Base-by-base conservation (phyloP, 2,888 invertebrate genomes). In the Monopis laevigella region DNA sequence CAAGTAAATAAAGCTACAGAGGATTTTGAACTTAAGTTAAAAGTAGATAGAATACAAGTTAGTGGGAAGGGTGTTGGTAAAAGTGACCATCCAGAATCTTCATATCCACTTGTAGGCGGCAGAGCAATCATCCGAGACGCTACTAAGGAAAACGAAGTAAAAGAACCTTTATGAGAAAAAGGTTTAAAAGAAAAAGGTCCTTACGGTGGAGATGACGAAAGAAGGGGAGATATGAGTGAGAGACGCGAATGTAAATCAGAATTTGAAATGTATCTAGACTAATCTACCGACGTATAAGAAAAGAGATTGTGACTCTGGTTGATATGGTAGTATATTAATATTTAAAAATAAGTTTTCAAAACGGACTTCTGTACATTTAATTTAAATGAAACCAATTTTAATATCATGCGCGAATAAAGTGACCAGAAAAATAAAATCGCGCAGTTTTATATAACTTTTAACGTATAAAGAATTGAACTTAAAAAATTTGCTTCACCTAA, bases 91-190 rank as follows among this genome's bases (percentile, higher is more conserved):
- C 16, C 3, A 32, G n/a, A n/a, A n/a, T n/a, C n/a, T n/a, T 10
- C 18, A 36, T 21, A 21, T 36, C 36, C 36, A 36, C 36, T 36
- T 36, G 36, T 36, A 36, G 48, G 46, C 43, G 50, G 52, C 52
- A 49, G 51, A 59, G 64, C 62, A 62, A 62, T 65, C 65, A 63
- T 48, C 61, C 56, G 58, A 59, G 65, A 65, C 62, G 61, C 57
- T 39, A 32, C 40, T 35, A 26, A 40, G 21, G 35, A 40, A 34
- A 40, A 36, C 26, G 35, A 40, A 62, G 58, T 57, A 56, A 60
- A 59, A 58, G 54, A 53, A 48, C 47, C 51, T 52, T 54, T 51
- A 50, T 55, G 49, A 53, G 48, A 53, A 55, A 60, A 58, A 58
- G 53, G 57, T 53, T 52, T 51, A 53, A 54, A 41, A 53, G 47